Conservation (phyloP, 2,888 invertebrate genomes). For the Pyrochroa serraticornis region DNA sequence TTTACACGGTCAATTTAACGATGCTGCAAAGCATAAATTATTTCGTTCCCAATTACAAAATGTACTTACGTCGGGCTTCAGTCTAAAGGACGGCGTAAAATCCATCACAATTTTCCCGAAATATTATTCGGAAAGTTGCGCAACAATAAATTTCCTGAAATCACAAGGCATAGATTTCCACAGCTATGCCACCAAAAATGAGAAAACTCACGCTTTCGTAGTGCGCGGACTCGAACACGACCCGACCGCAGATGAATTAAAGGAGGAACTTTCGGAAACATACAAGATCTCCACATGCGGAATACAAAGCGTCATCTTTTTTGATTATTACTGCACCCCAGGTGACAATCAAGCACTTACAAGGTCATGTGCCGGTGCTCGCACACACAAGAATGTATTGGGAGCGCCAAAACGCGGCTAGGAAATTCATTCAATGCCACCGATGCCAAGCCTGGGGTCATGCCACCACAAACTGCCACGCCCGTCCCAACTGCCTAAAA, state of each 20-base stretch:
- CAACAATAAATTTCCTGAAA: too few species aligned
- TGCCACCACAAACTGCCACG: slow-evolving; percentile 38
- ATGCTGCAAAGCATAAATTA: too few species aligned
- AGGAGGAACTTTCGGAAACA: neutral
- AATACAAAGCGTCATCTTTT: neutral
- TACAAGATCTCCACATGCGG: neutral
- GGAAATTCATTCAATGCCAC: slow-evolving; percentile 38
- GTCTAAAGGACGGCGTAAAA: too few species aligned
- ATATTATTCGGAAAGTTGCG: too few species aligned
- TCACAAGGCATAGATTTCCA: neutral
- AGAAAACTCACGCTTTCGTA: slow-evolving; percentile 13
- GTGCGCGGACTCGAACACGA: slow-evolving; percentile 1
- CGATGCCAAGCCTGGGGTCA: slow-evolving; percentile 42
- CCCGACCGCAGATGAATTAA: neutral
- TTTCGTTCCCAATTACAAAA: too few species aligned
- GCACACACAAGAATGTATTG: slow-evolving; percentile 23
- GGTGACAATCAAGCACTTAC: neutral
- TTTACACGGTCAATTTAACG: too few species aligned
- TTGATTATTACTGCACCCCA: neutral
- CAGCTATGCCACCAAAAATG: slow-evolving; percentile 2
- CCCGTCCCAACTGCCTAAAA: slow-evolving; percentile 38
- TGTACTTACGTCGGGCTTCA: too few species aligned
- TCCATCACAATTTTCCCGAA: too few species aligned
- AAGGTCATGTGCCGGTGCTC: slow-evolving; percentile 4
- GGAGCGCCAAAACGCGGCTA: slow-evolving; percentile 36